Base-by-base conservation (phyloP, 2,888 invertebrate genomes). In the Microctonus brassicae region DNA sequence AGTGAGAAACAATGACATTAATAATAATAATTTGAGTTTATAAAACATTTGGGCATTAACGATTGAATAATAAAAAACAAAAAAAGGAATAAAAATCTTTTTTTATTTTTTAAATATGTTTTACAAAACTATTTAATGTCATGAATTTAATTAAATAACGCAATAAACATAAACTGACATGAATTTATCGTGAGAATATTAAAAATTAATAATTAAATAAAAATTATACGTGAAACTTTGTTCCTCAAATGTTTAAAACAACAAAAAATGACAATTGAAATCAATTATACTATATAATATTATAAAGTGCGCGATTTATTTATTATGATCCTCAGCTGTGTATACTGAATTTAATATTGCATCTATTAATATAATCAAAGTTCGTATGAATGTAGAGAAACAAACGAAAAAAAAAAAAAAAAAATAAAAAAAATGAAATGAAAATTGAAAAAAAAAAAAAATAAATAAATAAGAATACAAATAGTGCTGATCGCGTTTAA, bases 401-500 rank as follows among this genome's bases (percentile, higher is more conserved):
- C 33, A 58, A 29, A 61, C 1, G 5, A 63, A 53, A 52, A 20
- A 63, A 67, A 34, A 47, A 55, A 52, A 70, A 63, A 36, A 1
- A 36, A 55, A 52, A 70, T 60, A 36, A 1, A 36, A 58, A 34
- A 29, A 61, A 29, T 61, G 17, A 39, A 69, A 29, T 3, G 29
- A 29, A 29, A 36, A 36, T 36, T 66, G 55, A 60, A 67, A 58
- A 34, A 34, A 61, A n/a, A n/a, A 39, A 69, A 61, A 55, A 68
- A 64, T 42, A 72, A 53, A 65, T 47, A 67, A 36, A 74, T 58
- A 66, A 73, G 73, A 64, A 69, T 73, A 66, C 72, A 72, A 66
- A 65, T 73, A 62, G 68, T 65, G 72, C 57, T 67, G 69, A 69
- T 26, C 22, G 57, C 57, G 57, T n/a, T 20, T 64, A 62, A 47